Conservation (phyloP, 2,797 vertebrate species). For the Hephaestus fuliginosus region DNA sequence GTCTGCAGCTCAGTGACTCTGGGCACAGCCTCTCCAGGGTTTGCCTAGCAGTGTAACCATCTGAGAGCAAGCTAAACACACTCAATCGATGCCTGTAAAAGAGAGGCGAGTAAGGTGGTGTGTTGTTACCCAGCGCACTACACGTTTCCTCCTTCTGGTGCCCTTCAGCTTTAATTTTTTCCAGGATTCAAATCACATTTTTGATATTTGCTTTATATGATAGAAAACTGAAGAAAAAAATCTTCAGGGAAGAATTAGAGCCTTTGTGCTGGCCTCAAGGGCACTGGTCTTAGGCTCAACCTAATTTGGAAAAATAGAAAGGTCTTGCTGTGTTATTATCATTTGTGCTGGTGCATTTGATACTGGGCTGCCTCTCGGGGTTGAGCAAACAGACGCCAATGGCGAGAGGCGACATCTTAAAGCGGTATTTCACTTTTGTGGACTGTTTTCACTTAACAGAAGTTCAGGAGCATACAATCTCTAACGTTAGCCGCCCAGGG, state of each 20-base stretch:
- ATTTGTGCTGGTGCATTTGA: constrained; percentile 87
- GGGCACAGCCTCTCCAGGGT: constrained; percentile 60
- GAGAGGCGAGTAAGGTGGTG: constrained; percentile 50
- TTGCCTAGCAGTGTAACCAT: constrained; percentile 54
- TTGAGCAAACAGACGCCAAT: constrained; percentile 78
- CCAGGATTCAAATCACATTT: constrained; percentile 90
- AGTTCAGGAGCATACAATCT: constrained; percentile 70
- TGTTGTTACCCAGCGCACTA: constrained; percentile 40
- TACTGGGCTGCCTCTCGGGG: constrained; percentile 70
- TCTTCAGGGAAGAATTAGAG: constrained; percentile 80
- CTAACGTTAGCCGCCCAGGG: constrained; percentile 59
- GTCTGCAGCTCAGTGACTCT: constrained; percentile 67
- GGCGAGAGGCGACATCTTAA: constrained; percentile 72
- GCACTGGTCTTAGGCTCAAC: constrained; percentile 76
- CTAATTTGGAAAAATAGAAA: constrained; percentile 87
- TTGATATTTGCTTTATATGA: constrained; percentile 91
- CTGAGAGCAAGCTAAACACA: constrained; percentile 66
- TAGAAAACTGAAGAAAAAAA: constrained; percentile 84
- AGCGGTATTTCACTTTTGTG: constrained; percentile 77
- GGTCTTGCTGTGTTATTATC: constrained; percentile 86
- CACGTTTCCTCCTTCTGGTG: constrained; percentile 75
- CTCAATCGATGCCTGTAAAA: constrained; percentile 78
- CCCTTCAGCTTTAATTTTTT: constrained; percentile 86
- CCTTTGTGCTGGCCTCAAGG: constrained; percentile 66
- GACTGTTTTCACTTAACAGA: constrained; percentile 77